Evolutionary conservation across 2,797 vertebrate genomes (phyloP).

Genomic region (Hemitrygon akajei): DNA sequence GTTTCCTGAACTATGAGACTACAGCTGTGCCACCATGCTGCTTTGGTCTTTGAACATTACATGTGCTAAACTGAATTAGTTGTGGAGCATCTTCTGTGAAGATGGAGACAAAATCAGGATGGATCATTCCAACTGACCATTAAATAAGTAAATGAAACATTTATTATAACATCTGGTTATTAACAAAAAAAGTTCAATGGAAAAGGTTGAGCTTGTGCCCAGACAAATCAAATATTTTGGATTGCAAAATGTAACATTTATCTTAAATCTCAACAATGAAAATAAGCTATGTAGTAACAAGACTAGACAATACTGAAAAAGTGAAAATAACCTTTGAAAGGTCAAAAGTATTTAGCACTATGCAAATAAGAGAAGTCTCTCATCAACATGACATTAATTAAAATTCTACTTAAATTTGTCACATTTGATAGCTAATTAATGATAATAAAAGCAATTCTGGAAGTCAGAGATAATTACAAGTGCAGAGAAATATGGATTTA

Average conservation of each 20-base stretch:
- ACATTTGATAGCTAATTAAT: conserved; percentile 29
- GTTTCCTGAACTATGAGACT: too few species aligned
- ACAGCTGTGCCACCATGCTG: too few species aligned
- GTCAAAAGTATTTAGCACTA: conserved; percentile 22
- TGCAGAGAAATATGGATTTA: neutral
- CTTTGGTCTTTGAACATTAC: too few species aligned
- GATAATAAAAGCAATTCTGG: conserved; percentile 31
- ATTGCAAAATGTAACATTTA: neutral
- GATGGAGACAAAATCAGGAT: too few species aligned
- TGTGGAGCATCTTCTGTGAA: too few species aligned
- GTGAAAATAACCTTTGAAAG: neutral
- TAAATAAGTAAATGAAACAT: neutral
- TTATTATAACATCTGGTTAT: neutral
- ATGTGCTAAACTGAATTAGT: too few species aligned
- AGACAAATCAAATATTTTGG: neutral
- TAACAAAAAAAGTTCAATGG: neutral
- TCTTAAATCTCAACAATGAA: neutral
- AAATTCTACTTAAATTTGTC: conserved; percentile 24
- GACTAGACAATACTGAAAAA: neutral
- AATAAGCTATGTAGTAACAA: neutral
- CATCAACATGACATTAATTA: conserved; percentile 29
- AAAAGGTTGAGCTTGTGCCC: neutral
- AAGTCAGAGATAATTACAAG: conserved; percentile 20
- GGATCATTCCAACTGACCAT: too few species aligned
- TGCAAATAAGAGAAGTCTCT: conserved; percentile 4